Percentiles rank a stretch among this genome's conserved stretches.
These are phyloP conservation scores for Tapirus indicus DNA, from an alignment of 2,797 vertebrate species.

Conservation along the genomic window DNA sequence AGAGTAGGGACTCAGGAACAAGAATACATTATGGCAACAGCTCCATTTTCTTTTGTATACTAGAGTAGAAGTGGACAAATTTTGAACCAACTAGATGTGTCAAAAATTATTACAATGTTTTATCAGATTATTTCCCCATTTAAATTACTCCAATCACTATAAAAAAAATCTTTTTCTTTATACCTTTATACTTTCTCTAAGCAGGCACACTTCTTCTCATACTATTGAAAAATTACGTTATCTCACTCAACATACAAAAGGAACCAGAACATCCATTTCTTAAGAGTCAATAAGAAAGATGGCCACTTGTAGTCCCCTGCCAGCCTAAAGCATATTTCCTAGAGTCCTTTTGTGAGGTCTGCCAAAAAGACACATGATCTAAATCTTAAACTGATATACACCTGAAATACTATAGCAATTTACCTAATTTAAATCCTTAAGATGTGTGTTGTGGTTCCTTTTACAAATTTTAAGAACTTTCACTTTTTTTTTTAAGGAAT, in stretches of 20 bases:
- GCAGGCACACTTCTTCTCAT: background rate
- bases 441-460: background rate
- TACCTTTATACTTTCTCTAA: background rate
- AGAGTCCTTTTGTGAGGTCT: background rate
- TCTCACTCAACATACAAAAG: background rate
- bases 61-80: background rate
- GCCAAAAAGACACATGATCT: slow-evolving; percentile 17
- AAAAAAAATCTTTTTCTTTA: background rate
- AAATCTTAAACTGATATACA: slow-evolving; percentile 31
- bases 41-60: background rate
- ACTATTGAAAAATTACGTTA: slow-evolving; percentile 12
- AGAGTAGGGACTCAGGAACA: background rate
- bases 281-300: slow-evolving; percentile 6
- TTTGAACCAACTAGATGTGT: background rate
- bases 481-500: too few species aligned
- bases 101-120: background rate
- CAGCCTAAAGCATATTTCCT: background rate
- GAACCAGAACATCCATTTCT: background rate
- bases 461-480: background rate
- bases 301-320: background rate
- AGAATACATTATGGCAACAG: background rate
- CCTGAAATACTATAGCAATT: background rate
- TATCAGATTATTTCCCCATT: background rate
- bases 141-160: background rate
- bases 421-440: slow-evolving; percentile 4